These are phyloP conservation scores for Uloborus diversus DNA, from an alignment of 1,140 invertebrate genomes.

Conservation along the genomic window DNA sequence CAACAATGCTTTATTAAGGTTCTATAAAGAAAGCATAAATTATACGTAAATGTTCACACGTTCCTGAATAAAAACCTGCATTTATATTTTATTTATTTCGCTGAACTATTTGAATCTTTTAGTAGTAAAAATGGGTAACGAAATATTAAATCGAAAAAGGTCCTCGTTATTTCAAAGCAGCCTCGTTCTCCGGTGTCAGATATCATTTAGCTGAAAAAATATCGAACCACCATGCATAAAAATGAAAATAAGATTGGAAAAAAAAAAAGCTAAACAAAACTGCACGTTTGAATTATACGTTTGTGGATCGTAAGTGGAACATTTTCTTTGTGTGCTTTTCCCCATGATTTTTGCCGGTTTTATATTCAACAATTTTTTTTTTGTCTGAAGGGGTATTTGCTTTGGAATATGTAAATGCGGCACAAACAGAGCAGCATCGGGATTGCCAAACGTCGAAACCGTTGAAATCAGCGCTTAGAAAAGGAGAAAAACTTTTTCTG, in stretches of 20 bases:
- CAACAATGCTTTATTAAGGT: no score
- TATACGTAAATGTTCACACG: no score
- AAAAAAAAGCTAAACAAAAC: slow-evolving; percentile 29
- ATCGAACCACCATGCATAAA: slow-evolving; percentile 43
- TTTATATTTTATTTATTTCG: background rate
- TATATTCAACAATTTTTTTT: slow-evolving; percentile 43
- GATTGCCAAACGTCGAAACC: slow-evolving; percentile 50
- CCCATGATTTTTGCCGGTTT: slow-evolving; percentile 41
- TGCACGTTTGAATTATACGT: slow-evolving; percentile 55
- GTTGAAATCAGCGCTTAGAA: slow-evolving; percentile 50
- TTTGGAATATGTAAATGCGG: slow-evolving; percentile 49
- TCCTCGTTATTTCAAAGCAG: background rate
- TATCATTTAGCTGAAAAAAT: slow-evolving; percentile 39
- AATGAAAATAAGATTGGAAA: slow-evolving; percentile 30
- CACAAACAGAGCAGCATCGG: slow-evolving; percentile 44
- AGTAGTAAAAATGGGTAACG: background rate
- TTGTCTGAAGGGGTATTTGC: slow-evolving; percentile 35
- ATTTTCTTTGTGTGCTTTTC: slow-evolving; percentile 49
- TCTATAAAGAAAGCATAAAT: no score
- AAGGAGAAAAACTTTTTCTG: slow-evolving; percentile 31
- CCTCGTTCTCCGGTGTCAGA: slow-evolving; percentile 33
- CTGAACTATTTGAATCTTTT: background rate
- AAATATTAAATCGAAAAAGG: background rate
- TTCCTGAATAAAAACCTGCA: background rate
- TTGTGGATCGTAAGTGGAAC: slow-evolving; percentile 44